These are phyloP conservation scores for Cisticola juncidis DNA, from an alignment of 2,113 vertebrate species.

Conservation along the genomic window DNA sequence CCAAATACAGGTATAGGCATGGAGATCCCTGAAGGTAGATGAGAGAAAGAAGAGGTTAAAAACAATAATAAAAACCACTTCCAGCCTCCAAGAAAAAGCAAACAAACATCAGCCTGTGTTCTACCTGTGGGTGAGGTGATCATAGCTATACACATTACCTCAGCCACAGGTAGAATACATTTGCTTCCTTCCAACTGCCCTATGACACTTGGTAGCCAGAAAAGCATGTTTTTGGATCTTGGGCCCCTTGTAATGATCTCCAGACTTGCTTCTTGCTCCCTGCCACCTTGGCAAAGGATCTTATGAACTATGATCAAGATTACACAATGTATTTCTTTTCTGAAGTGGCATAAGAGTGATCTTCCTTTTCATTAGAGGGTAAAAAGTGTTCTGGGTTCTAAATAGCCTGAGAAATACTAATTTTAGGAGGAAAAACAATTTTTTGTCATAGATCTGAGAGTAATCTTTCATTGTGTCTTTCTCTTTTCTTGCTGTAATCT, in stretches of 20 bases:
- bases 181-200: background rate
- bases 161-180: background rate
- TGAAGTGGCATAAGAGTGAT: background rate
- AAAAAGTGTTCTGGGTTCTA: background rate
- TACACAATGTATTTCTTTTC: background rate
- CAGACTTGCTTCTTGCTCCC: background rate
- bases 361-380: background rate
- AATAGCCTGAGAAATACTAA: background rate
- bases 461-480: background rate
- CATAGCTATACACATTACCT: background rate
- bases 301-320: background rate
- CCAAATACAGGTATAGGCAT: slow-evolving; percentile 94
- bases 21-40: slow-evolving; percentile 81
- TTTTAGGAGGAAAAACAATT: background rate
- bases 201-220: background rate
- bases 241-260: background rate
- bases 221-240: background rate
- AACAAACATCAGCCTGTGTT: background rate
- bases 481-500: background rate
- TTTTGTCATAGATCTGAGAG: background rate
- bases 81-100: background rate
- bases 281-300: background rate
- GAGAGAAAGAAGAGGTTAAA: slow-evolving; percentile 15
- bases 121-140: background rate
- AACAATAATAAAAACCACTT: background rate